A percentile compares a stretch with the other conserved stretches of the same genome.
phyloP scores from a whole-genome alignment of 2,113 vertebrate species.

The Channa maculata region DNA sequence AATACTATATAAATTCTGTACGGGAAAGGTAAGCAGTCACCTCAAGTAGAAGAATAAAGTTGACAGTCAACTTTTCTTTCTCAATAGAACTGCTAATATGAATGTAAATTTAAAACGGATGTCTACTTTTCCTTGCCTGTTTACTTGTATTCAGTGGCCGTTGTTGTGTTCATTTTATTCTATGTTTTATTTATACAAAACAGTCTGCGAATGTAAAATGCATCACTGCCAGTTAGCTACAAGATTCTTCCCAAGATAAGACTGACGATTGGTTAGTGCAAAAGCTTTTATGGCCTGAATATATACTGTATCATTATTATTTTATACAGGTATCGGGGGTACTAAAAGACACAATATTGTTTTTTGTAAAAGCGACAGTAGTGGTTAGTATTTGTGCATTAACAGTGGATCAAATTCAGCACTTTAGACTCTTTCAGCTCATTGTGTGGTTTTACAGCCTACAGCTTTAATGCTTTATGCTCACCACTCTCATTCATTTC shows the following conservation, averaged over 20 bases:
- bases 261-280: not conserved
- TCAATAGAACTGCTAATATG: not conserved
- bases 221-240: constrained; percentile 9
- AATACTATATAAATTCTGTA: not conserved
- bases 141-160: not conserved
- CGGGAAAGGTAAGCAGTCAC: constrained; percentile 1
- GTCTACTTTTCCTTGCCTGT: constrained; percentile 4
- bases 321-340: constrained; percentile 12
- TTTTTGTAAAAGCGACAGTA: not conserved
- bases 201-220: constrained; percentile 34
- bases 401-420: no score
- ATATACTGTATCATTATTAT: constrained; percentile 20
- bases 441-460: not conserved
- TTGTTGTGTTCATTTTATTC: constrained; percentile 12
- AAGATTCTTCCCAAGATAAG: not conserved
- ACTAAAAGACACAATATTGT: not conserved
- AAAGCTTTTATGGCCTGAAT: constrained; percentile 37
- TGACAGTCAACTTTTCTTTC: not conserved
- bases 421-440: not conserved
- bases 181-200: constrained; percentile 36
- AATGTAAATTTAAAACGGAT: constrained; percentile 20
- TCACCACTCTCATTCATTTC: no score
- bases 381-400: not conserved
- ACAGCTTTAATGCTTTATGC: not conserved
- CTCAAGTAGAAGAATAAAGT: not conserved